Conservation (phyloP, 2,113 vertebrate genomes). For the Myanophis thanlyinensis region DNA sequence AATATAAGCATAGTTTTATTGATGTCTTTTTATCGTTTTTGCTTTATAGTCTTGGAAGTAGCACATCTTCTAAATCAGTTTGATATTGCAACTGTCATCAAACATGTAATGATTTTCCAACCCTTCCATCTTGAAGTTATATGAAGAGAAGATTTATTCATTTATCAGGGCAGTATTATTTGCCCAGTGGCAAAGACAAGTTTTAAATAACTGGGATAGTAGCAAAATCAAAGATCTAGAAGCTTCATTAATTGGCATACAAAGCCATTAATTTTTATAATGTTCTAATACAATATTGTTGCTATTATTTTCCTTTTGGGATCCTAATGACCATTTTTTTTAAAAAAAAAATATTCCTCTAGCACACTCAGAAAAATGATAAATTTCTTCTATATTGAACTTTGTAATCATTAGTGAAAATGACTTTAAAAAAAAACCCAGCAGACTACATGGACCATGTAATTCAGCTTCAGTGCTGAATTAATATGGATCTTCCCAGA, state of each 20-base stretch:
- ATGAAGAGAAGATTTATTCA: slow-evolving; percentile 42
- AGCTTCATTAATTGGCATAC: slow-evolving; percentile 27
- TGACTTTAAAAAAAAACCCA: not conserved
- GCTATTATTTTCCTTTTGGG: not conserved
- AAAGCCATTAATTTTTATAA: slow-evolving; percentile 31
- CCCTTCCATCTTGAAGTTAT: slow-evolving; percentile 43
- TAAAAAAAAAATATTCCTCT: not conserved
- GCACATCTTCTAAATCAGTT: slow-evolving; percentile 49
- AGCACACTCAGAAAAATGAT: not conserved
- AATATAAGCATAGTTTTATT: slow-evolving; percentile 44
- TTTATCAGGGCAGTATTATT: slow-evolving; percentile 43
- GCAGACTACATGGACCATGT: not conserved
- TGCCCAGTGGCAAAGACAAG: slow-evolving; percentile 47
- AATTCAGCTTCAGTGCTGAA: not conserved
- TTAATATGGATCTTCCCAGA: not conserved
- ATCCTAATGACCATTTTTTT: slow-evolving; percentile 5
- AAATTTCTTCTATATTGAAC: slow-evolving; percentile 35
- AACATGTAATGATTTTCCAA: slow-evolving; percentile 56
- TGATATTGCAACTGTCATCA: slow-evolving; percentile 47
- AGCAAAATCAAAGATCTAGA: slow-evolving; percentile 44
- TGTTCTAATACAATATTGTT: slow-evolving; percentile 22
- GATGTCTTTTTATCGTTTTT: slow-evolving; percentile 38
- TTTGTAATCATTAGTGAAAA: slow-evolving; percentile 26
- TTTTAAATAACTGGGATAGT: slow-evolving; percentile 46
- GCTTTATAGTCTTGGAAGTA: slow-evolving; percentile 42